Evolutionary conservation across 2,797 vertebrate species (phyloP).

Genomic region (Avahi laniger): DNA sequence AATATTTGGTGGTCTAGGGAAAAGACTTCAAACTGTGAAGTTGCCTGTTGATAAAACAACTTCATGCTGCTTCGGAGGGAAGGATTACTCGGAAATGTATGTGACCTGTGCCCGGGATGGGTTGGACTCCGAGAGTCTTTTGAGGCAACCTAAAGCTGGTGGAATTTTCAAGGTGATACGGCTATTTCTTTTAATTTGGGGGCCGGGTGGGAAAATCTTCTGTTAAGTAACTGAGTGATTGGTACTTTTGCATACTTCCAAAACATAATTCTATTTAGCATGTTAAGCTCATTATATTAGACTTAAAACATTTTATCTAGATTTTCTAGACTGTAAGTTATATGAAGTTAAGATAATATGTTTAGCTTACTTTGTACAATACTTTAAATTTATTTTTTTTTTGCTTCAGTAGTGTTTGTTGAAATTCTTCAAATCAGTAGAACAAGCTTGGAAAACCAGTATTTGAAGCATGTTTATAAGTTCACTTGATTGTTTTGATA

Average conservation of each 20-base stretch:
- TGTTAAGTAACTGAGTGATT: conserved; percentile 1
- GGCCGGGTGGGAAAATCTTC: background rate
- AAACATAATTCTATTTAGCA: conserved; percentile 15
- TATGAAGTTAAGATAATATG: background rate
- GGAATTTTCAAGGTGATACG: conserved; percentile 91
- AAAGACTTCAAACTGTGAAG: conserved; percentile 90
- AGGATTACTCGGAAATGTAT: conserved; percentile 93
- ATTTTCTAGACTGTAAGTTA: conserved; percentile 15
- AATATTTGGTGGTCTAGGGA: conserved; percentile 85
- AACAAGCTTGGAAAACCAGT: background rate
- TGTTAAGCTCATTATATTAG: background rate
- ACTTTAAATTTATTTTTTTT: conserved; percentile 12
- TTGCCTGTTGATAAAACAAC: conserved; percentile 92
- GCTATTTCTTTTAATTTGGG: conserved; percentile 27
- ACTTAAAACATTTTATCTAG: conserved; percentile 21
- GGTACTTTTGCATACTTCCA: background rate
- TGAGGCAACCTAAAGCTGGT: conserved; percentile 90
- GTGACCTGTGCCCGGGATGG: conserved; percentile 91
- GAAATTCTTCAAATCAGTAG: background rate
- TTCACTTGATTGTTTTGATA: conserved; percentile 32
- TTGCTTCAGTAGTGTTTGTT: conserved; percentile 1
- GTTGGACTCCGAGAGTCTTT: conserved; percentile 84
- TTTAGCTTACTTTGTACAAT: background rate
- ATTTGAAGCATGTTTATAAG: conserved; percentile 34
- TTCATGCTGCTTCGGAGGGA: conserved; percentile 95